A percentile compares a stretch with the other conserved stretches of the same genome.
phyloP scores from a whole-genome alignment of 2,888 invertebrate species.

The Lithosia quadra region DNA sequence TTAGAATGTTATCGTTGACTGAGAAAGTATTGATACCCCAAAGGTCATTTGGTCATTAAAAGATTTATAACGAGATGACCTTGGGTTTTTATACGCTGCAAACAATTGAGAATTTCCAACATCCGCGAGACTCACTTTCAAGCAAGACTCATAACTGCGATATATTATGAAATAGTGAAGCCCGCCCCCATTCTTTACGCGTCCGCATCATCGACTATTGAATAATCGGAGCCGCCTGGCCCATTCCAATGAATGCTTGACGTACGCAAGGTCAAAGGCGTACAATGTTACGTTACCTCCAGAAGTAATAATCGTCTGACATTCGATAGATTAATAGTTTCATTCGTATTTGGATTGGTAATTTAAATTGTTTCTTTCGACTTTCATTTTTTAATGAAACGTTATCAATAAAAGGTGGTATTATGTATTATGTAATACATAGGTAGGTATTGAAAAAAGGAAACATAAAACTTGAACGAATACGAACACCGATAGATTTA shows the following conservation, averaged over 20 bases:
- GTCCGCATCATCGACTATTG: constrained; percentile 60
- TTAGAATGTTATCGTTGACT: not conserved
- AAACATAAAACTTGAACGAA: not conserved
- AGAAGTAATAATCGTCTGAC: constrained; percentile 33
- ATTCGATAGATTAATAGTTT: constrained; percentile 42
- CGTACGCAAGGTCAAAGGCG: constrained; percentile 71
- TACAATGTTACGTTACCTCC: constrained; percentile 39
- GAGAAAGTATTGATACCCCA: not conserved
- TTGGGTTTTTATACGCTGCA: constrained; percentile 18
- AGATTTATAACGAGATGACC: constrained; percentile 16
- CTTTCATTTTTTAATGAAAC: constrained; percentile 44
- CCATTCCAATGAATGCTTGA: constrained; percentile 67
- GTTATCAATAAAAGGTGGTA: constrained; percentile 5
- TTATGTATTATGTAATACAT: constrained; percentile 14
- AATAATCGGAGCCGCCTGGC: constrained; percentile 63
- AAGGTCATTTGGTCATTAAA: not conserved
- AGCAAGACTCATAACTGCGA: constrained; percentile 34
- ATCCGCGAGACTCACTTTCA: constrained; percentile 69
- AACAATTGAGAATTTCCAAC: constrained; percentile 55
- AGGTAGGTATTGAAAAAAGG: constrained; percentile 4
- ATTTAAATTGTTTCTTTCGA: constrained; percentile 33
- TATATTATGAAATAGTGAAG: constrained; percentile 72
- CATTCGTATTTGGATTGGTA: constrained; percentile 25
- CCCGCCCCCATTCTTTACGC: constrained; percentile 69
- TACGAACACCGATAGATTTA: not conserved